Percentiles rank a stretch among this genome's conserved stretches.
Conservation (phyloP, 2,888 invertebrate genomes). For the Nesidiocoris tenuis region DNA sequence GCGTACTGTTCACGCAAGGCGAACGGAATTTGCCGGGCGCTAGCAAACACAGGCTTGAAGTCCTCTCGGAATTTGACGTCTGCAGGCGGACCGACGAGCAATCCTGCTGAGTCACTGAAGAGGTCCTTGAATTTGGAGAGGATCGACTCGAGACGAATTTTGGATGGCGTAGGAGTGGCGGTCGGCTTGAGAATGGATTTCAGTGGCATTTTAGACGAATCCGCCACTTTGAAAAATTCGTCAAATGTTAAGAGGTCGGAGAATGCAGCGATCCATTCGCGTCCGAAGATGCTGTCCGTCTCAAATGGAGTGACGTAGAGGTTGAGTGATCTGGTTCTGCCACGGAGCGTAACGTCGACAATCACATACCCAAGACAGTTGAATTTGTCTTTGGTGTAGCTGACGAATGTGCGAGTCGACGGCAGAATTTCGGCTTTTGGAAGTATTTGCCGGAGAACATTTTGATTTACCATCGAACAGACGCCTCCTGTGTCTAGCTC, state of each 20-base stretch:
- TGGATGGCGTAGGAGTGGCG: neutral
- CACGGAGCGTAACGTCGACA: neutral
- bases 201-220: neutral
- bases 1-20: no score
- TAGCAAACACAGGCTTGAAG: neutral
- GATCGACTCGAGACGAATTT: neutral
- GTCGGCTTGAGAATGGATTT: neutral
- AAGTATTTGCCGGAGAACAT: neutral
- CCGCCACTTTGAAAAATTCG: neutral
- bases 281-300: no score
- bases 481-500: conserved; percentile 19
- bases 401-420: neutral
- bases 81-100: neutral
- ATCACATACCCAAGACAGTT: neutral
- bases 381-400: neutral
- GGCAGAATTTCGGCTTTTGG: no score
- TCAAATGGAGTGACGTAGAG: no score
- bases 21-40: no score
- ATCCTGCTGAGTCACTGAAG: neutral
- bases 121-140: neutral
- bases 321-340: neutral
- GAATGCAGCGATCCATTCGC: neutral
- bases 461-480: no score
- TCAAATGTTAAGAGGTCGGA: neutral
- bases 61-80: neutral